Base-by-base conservation (phyloP, 2,888 invertebrate genomes). In the Anorthoa munda region DNA sequence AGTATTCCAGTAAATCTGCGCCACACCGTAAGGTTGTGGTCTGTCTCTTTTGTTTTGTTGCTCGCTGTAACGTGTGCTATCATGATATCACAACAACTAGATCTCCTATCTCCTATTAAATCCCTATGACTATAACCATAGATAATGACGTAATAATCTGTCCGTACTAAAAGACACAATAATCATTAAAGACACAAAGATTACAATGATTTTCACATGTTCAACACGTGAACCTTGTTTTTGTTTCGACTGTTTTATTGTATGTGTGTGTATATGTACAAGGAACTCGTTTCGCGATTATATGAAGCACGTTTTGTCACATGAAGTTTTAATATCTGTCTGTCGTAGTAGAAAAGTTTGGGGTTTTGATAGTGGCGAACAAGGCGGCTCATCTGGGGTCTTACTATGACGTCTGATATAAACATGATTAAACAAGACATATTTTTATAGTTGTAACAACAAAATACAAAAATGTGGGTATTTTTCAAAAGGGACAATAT, bases 171-270 rank as follows among this genome's bases (percentile, higher is more conserved):
- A 13, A 55, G 18, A 66, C 23, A 60, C n/a, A 23, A 48, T 66
- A 60, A 60, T 53, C 66, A 21, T 17, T 48, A 48, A 17, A 23
- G 55, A 39, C 18, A 48, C 15, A 71, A 59, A 74, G 51, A 75
- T 75, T 48, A 50, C 2, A 53, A 75, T 26, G 15, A 55, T 75
- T 50, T 67, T 53, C 76, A 75, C 76, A 61, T 61, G 67, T 31
- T 15, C 13, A 0, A 48, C 53, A 75, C 67, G 76, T 75, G 76
- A 17, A 7, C 21, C 15, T 13, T 61, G 31, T 75, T 75, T 48
- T 75, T 75, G 26, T 75, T 75, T 75, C 26, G 39, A 0, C n/a
- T 48, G 17, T 17, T 56, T 21, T 21, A 75, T 48, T 73, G 18
- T 18, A 55, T 26, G 23, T 55, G 53, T 53, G 53, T 55, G 23